Evolutionary conservation across 2,888 invertebrate species (phyloP).

Genomic region (Steinernema scapterisci): DNA sequence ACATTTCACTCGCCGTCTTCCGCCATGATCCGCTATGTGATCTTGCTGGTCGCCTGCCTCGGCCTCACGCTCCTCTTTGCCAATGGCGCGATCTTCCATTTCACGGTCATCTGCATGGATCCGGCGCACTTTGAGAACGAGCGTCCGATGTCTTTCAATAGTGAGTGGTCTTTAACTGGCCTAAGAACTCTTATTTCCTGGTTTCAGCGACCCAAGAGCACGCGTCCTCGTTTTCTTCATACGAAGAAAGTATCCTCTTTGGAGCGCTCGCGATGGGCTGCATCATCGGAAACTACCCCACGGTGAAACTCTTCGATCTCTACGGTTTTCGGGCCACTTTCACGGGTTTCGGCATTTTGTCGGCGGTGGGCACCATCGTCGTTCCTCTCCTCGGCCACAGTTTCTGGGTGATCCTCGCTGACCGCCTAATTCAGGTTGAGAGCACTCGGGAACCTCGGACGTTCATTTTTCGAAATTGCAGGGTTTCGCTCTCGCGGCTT

Average conservation of each 20-base stretch:
- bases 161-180: background rate
- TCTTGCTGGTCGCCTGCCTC: background rate
- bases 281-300: conserved; percentile 27
- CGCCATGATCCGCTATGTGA: background rate
- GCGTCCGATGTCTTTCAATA: background rate
- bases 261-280: conserved; percentile 4
- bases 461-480: background rate
- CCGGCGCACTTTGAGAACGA: background rate
- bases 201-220: background rate
- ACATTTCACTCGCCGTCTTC: too few species aligned
- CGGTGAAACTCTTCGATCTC: conserved; percentile 18
- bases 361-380: background rate
- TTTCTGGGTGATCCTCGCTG: conserved; percentile 15
- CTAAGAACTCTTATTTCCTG: background rate
- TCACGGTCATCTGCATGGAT: conserved; percentile 21
- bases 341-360: conserved; percentile 21
- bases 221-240: background rate
- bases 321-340: conserved; percentile 5
- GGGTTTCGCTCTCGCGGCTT: background rate
- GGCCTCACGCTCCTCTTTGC: background rate
- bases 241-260: conserved; percentile 15
- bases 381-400: conserved; percentile 9
- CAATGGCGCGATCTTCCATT: conserved; percentile 20
- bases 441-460: too few species aligned
- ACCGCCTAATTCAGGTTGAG: conserved; percentile 11